Percentiles rank a stretch among this genome's conserved stretches.
Evolutionary conservation across 2,888 invertebrate genomes (phyloP).

Genomic region (Lumbricus terrestris): DNA sequence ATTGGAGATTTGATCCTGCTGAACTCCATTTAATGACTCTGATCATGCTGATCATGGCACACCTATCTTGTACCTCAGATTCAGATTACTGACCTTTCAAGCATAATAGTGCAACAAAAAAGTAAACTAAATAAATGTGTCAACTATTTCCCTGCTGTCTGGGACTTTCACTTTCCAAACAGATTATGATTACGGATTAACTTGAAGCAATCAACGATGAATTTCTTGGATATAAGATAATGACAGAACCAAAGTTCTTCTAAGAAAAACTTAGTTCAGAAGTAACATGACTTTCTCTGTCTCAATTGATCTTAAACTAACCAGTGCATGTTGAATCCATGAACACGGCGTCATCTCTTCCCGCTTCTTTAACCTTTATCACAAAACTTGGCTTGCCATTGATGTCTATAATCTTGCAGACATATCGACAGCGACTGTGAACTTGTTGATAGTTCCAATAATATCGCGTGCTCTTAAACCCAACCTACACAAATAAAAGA

Average conservation of each 20-base stretch:
- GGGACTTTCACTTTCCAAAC: too few relatives aligned
- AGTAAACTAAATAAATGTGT: too few relatives aligned
- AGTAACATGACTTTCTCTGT: not conserved
- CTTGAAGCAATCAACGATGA: not conserved
- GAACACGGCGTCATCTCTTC: slow-evolving; percentile 66
- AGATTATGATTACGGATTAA: not conserved
- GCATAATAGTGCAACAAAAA: too few relatives aligned
- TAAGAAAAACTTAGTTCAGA: not conserved
- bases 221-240: not conserved
- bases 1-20: too few relatives aligned
- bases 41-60: too few relatives aligned
- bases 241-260: too few relatives aligned
- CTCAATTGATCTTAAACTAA: slow-evolving; percentile 32
- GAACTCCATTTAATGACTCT: too few relatives aligned
- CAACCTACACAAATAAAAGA: slow-evolving; percentile 52
- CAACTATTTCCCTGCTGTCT: too few relatives aligned
- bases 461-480: slow-evolving; percentile 70
- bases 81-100: too few relatives aligned
- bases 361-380: slow-evolving; percentile 86
- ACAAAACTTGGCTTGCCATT: slow-evolving; percentile 85
- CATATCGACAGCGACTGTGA: slow-evolving; percentile 60
- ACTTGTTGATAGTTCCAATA: slow-evolving; percentile 92
- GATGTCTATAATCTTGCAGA: slow-evolving; percentile 61
- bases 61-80: too few relatives aligned
- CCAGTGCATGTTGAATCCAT: slow-evolving; percentile 55